Percentiles rank a stretch among this genome's conserved stretches.
These are phyloP conservation scores for Sprattus sprattus DNA, from an alignment of 2,113 vertebrate species.

Conservation along the genomic window DNA sequence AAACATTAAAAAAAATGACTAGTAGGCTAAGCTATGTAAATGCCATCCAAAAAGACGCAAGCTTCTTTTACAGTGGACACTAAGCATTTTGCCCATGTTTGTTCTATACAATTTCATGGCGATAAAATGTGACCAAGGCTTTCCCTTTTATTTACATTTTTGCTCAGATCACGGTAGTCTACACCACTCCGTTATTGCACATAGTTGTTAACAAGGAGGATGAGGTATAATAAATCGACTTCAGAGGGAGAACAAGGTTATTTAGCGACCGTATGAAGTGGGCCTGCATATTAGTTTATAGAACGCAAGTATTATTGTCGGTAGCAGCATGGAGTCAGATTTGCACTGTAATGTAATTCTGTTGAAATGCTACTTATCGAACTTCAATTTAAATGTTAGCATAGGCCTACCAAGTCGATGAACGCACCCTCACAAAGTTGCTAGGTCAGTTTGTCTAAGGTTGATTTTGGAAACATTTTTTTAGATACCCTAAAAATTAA, in stretches of 20 bases:
- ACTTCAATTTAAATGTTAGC: not conserved
- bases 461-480: not conserved
- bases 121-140: not conserved
- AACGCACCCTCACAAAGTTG: not conserved
- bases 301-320: not conserved
- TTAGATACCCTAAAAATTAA: not conserved
- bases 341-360: not conserved
- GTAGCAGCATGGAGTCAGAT: not conserved
- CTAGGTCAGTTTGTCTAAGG: not conserved
- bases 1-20: not conserved
- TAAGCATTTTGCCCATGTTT: not conserved
- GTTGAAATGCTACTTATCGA: not conserved
- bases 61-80: not conserved
- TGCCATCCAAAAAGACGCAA: not conserved
- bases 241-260: not conserved
- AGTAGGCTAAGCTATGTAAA: not conserved
- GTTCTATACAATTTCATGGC: not conserved
- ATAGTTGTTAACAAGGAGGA: not conserved
- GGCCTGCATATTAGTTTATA: not conserved
- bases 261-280: not conserved
- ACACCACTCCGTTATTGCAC: not conserved
- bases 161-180: not conserved
- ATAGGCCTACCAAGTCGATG: not conserved
- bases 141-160: not conserved
- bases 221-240: not conserved